Evolutionary conservation across 1,140 invertebrate species (phyloP).

Genomic region (Pentalonia nigronervosa): DNA sequence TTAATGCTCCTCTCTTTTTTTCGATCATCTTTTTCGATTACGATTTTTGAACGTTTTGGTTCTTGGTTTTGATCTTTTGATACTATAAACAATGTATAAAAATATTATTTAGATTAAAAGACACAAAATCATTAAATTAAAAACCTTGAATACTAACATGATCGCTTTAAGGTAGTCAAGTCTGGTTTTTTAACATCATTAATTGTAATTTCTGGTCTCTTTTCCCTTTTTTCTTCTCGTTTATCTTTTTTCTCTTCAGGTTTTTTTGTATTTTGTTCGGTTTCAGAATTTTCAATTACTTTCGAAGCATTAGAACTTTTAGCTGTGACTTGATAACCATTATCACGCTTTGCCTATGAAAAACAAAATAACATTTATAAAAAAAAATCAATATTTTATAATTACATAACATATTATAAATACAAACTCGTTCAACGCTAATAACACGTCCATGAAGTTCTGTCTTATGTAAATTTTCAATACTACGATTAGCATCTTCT

Average conservation of each 20-base stretch:
- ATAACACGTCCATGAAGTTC: constrained; percentile 93
- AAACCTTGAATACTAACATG: background rate
- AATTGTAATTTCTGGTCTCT: constrained; percentile 56
- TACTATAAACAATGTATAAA: background rate
- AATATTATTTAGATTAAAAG: background rate
- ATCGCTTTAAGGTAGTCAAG: background rate
- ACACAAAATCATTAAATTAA: background rate
- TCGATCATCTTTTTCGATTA: constrained; percentile 36
- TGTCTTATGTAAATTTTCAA: constrained; percentile 86
- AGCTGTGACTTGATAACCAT: constrained; percentile 32
- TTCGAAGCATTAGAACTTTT: constrained; percentile 62
- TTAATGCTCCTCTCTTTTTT: constrained; percentile 41
- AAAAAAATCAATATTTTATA: background rate
- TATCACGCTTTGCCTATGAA: constrained; percentile 62
- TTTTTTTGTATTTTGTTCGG: constrained; percentile 64
- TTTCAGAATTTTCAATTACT: constrained; percentile 62
- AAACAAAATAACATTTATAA: background rate
- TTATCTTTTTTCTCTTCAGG: constrained; percentile 64
- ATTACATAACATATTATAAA: background rate
- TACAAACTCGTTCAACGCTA: constrained; percentile 81
- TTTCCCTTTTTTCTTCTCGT: constrained; percentile 61
- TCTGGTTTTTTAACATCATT: constrained; percentile 54
- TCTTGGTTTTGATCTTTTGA: constrained; percentile 46
- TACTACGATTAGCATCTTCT: constrained; percentile 88
- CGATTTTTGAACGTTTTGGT: constrained; percentile 49